Percentiles rank a stretch among this genome's conserved stretches.
Conservation (phyloP, 2,888 invertebrate genomes). For the Uropetala carovei region DNA sequence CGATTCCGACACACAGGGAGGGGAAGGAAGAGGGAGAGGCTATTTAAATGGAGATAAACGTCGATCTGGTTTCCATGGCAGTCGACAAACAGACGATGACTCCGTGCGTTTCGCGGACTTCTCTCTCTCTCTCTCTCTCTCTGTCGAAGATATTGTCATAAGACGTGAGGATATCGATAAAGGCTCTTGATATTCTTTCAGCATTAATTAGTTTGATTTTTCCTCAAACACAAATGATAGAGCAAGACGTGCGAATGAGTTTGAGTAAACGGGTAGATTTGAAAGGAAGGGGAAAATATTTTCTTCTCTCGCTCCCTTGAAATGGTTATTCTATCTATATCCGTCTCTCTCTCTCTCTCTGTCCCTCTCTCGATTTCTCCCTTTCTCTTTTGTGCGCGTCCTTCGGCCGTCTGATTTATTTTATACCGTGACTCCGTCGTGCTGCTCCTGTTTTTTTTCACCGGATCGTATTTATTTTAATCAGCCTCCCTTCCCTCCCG, state of each 20-base stretch:
- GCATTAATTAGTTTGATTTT: no score
- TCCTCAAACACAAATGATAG: no score
- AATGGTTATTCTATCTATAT: not conserved
- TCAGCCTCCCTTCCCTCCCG: slow-evolving; percentile 50
- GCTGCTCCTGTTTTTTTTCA: slow-evolving; percentile 28
- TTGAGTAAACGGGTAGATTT: no score
- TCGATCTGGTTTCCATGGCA: not conserved
- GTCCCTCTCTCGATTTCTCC: not conserved
- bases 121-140: not conserved
- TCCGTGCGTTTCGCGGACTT: not conserved
- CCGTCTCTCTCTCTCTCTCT: no score
- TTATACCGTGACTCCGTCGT: slow-evolving; percentile 50
- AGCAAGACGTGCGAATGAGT: no score
- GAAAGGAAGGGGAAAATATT: not conserved
- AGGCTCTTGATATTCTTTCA: no score
- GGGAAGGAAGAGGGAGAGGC: no score
- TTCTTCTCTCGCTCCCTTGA: not conserved
- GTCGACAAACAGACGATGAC: not conserved
- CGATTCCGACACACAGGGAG: not conserved
- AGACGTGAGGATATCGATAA: not conserved
- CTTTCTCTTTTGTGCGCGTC: slow-evolving; percentile 52
- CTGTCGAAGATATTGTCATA: not conserved
- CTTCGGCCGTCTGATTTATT: slow-evolving; percentile 48
- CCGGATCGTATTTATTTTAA: slow-evolving; percentile 24
- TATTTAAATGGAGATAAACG: not conserved